These are phyloP conservation scores for Saguinus midas DNA, from an alignment of 2,113 vertebrate genomes.

Conservation along the genomic window DNA sequence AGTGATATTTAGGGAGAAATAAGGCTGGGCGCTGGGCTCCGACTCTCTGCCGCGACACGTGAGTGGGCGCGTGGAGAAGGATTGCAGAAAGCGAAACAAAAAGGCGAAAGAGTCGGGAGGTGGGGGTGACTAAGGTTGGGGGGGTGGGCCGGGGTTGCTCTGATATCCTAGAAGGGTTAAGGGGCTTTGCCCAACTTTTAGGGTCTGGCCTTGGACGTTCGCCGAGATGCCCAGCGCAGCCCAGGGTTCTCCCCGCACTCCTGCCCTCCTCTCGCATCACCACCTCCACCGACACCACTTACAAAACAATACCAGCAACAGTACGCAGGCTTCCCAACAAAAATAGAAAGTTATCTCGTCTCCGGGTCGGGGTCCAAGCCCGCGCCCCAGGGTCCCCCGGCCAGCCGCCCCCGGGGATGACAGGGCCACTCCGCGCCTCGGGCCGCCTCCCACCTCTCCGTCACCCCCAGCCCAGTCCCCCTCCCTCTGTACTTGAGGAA, in stretches of 20 bases:
- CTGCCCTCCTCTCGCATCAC: background rate
- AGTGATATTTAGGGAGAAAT: background rate
- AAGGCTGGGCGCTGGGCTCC: background rate
- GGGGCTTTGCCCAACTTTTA: slow-evolving; percentile 61
- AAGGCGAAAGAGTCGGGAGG: background rate
- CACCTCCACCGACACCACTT: slow-evolving; percentile 28
- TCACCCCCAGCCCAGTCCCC: slow-evolving; percentile 27
- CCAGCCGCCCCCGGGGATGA: slow-evolving; percentile 15
- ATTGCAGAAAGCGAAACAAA: slow-evolving; percentile 76
- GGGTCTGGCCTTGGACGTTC: background rate
- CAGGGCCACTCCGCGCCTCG: background rate
- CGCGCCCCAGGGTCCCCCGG: background rate
- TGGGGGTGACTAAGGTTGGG: background rate
- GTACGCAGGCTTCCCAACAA: slow-evolving; percentile 8
- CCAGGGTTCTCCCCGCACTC: background rate
- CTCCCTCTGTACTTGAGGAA: slow-evolving; percentile 58
- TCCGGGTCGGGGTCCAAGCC: slow-evolving; percentile 17
- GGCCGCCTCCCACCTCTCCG: slow-evolving; percentile 11
- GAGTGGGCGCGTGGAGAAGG: background rate
- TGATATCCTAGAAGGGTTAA: slow-evolving; percentile 33
- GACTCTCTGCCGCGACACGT: background rate
- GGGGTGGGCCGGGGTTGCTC: background rate
- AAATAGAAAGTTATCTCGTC: slow-evolving; percentile 62
- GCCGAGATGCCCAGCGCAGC: background rate
- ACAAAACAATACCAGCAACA: slow-evolving; percentile 55